phyloP scores from a whole-genome alignment of 2,888 invertebrate species.

The Salticus scenicus region DNA sequence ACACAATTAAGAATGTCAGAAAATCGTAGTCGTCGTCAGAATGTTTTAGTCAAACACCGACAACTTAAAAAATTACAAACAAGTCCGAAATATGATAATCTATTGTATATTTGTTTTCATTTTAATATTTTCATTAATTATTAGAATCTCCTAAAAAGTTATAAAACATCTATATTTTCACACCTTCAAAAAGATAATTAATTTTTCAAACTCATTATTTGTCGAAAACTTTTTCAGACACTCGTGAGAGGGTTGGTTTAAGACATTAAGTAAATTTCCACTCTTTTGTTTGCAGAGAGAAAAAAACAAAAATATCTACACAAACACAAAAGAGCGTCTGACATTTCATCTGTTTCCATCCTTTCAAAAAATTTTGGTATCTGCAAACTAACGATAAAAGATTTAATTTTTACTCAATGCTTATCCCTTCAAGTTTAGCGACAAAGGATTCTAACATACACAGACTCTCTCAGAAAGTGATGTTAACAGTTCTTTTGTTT shows the following conservation, averaged over 20 bases:
- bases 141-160: no score
- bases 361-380: background rate
- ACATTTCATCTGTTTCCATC: background rate
- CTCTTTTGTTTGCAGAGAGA: background rate
- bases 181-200: no score
- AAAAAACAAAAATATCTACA: background rate
- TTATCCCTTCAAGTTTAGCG: background rate
- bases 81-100: no score
- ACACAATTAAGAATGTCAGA: no score
- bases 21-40: no score
- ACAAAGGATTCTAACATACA: background rate
- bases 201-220: no score
- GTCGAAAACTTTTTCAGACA: no score
- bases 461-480: background rate
- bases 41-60: no score
- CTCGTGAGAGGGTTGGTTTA: background rate
- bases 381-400: background rate
- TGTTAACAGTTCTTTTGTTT: conserved; percentile 16
- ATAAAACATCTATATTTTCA: no score
- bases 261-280: background rate
- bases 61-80: no score
- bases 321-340: background rate
- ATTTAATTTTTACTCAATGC: conserved; percentile 1
- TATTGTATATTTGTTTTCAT: no score
- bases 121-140: no score